These are phyloP conservation scores for Luperina nickerlii DNA, from an alignment of 2,888 invertebrate genomes.

Conservation along the genomic window DNA sequence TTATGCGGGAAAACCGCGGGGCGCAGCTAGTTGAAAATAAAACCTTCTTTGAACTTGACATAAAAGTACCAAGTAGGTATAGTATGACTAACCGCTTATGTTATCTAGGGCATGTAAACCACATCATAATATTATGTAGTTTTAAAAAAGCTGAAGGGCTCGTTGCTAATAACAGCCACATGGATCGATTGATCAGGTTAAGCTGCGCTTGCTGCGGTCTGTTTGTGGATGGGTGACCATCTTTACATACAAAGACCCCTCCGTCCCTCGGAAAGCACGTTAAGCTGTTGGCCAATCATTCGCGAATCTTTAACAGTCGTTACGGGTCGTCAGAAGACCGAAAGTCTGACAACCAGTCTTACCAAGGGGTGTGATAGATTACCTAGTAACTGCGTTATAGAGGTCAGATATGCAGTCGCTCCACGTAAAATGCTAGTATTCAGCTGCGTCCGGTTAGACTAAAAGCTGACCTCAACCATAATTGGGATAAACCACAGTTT, in stretches of 20 bases:
- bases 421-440: not conserved
- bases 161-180: too few relatives aligned
- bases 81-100: too few relatives aligned
- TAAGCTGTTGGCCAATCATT: too few relatives aligned
- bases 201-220: not conserved
- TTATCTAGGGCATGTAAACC: not conserved
- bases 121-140: not conserved
- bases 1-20: too few relatives aligned
- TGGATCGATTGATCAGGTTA: not conserved
- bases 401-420: too few relatives aligned
- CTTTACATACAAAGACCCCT: too few relatives aligned
- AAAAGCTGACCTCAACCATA: not conserved
- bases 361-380: not conserved
- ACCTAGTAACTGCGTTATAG: too few relatives aligned
- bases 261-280: too few relatives aligned
- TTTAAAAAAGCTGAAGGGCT: not conserved
- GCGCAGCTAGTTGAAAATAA: not conserved
- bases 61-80: not conserved
- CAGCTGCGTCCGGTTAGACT: not conserved
- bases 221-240: too few relatives aligned
- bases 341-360: not conserved
- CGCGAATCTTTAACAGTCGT: not conserved
- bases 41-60: not conserved
- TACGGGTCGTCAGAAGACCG: not conserved
- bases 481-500: not conserved